phyloP scores from a whole-genome alignment of 1,140 invertebrate genomes.

The Wasmannia auropunctata region DNA sequence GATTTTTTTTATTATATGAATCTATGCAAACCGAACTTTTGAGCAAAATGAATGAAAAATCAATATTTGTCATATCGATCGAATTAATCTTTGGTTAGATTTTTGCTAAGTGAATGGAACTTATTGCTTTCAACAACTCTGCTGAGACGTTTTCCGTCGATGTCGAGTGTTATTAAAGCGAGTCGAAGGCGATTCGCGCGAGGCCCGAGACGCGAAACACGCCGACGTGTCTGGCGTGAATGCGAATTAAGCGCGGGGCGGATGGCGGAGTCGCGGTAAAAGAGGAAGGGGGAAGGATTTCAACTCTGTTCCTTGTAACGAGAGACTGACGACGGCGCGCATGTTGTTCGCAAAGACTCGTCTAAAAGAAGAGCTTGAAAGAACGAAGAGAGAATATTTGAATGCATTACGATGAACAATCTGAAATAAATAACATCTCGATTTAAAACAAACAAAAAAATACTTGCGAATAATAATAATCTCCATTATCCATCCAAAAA shows the following conservation, averaged over 20 bases:
- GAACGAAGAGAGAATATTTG: neutral
- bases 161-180: slow-evolving; percentile 46
- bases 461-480: neutral
- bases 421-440: neutral
- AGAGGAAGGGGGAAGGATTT: slow-evolving; percentile 21
- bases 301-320: slow-evolving; percentile 36
- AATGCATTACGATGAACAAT: slow-evolving; percentile 1
- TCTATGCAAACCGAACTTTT: neutral
- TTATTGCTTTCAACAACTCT: neutral
- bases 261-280: neutral
- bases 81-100: neutral
- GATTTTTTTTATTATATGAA: neutral
- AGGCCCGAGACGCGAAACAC: slow-evolving; percentile 44
- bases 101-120: neutral
- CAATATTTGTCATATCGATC: neutral
- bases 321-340: slow-evolving; percentile 20
- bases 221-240: slow-evolving; percentile 52
- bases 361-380: neutral
- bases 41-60: neutral
- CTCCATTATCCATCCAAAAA: neutral
- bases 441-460: neutral
- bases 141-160: neutral
- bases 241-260: slow-evolving; percentile 43
- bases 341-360: neutral
- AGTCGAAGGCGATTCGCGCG: slow-evolving; percentile 49